Percentiles rank a stretch among this genome's conserved stretches.
These are phyloP conservation scores for Atherix ibis DNA, from an alignment of 2,888 invertebrate species.

Conservation along the genomic window DNA sequence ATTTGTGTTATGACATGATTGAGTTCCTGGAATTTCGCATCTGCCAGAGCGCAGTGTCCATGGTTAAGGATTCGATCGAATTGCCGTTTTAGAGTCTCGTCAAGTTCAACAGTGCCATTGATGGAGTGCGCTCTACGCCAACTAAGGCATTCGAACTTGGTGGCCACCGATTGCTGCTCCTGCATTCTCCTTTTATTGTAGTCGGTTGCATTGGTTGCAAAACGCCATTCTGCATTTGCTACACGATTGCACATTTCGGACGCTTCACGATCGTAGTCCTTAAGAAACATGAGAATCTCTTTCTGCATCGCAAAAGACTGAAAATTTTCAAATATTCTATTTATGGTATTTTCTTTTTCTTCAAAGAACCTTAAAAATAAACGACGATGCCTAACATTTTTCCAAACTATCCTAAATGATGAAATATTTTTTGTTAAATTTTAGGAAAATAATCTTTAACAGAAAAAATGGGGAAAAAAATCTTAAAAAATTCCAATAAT, in stretches of 20 bases:
- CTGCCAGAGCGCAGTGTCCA: slow-evolving; percentile 57
- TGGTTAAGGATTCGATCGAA: slow-evolving; percentile 51
- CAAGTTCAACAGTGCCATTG: slow-evolving; percentile 53
- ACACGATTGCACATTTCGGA: slow-evolving; percentile 56
- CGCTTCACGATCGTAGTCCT: slow-evolving; percentile 57
- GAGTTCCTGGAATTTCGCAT: slow-evolving; percentile 51
- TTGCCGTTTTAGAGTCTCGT: slow-evolving; percentile 49
- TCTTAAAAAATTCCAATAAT: too few relatives aligned
- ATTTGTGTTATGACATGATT: slow-evolving; percentile 57
- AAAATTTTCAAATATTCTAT: too few relatives aligned
- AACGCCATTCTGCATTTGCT: slow-evolving; percentile 57
- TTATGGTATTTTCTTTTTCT: too few relatives aligned
- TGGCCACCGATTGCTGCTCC: slow-evolving; percentile 51
- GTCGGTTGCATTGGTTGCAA: slow-evolving; percentile 61
- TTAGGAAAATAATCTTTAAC: too few relatives aligned
- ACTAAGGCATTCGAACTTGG: slow-evolving; percentile 58
- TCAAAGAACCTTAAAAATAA: too few relatives aligned
- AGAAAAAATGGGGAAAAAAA: too few relatives aligned
- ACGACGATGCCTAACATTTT: too few relatives aligned
- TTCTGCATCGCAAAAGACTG: too few relatives aligned
- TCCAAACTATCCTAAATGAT: too few relatives aligned
- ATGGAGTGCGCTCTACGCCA: slow-evolving; percentile 52
- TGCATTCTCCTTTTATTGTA: slow-evolving; percentile 51
- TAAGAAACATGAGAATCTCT: slow-evolving; percentile 51
- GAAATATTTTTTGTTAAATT: too few relatives aligned